phyloP scores from a whole-genome alignment of 2,113 vertebrate genomes.

The Ceuthmochares aereus region DNA sequence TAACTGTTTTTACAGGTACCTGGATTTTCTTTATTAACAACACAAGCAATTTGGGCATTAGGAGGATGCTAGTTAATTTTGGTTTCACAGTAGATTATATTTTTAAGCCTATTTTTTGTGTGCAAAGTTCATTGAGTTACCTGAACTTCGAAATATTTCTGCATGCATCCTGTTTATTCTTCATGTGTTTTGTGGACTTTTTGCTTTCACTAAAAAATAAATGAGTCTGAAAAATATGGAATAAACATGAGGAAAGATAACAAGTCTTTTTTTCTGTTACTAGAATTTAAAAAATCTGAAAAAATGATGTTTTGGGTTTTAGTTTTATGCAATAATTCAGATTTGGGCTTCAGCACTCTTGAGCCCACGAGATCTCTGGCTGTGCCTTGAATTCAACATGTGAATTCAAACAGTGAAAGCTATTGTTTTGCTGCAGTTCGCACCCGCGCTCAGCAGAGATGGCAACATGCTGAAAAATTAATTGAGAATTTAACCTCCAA shows the following conservation, averaged over 20 bases:
- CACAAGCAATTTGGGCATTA: not conserved
- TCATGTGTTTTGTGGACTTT: not conserved
- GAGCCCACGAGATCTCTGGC: constrained; percentile 25
- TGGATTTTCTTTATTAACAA: not conserved
- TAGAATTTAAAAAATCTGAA: not conserved
- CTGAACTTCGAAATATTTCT: not conserved
- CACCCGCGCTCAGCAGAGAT: constrained; percentile 48
- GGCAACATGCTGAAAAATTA: constrained; percentile 76
- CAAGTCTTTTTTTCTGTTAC: not conserved
- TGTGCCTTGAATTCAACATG: not conserved
- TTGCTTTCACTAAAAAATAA: not conserved
- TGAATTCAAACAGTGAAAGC: constrained; percentile 39
- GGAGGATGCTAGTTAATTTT: not conserved
- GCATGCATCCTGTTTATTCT: not conserved
- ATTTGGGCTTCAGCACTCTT: not conserved
- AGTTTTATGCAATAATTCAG: not conserved
- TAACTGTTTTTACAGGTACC: not conserved
- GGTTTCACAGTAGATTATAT: not conserved
- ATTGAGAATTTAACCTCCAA: constrained; percentile 82
- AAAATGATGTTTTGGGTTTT: not conserved
- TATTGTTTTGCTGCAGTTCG: constrained; percentile 73
- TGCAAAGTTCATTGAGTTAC: not conserved
- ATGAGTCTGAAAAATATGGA: not conserved
- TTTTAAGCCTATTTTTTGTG: not conserved
- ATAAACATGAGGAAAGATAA: not conserved